Conservation (phyloP, 2,888 invertebrate species). For the Acanthococcus lagerstroemiae region DNA sequence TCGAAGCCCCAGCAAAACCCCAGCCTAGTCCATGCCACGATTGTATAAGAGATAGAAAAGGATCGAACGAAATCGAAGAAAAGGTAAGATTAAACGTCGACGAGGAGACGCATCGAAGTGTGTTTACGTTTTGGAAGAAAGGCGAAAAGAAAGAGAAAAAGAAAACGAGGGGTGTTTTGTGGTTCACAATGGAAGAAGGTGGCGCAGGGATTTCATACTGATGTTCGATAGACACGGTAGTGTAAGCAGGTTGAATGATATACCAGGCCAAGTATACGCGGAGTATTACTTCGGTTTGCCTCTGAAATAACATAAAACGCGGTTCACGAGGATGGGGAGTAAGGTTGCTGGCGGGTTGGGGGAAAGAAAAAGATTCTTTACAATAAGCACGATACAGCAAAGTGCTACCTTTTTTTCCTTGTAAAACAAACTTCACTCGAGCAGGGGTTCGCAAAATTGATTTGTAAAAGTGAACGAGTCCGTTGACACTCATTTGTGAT, state of each 20-base stretch:
- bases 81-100: slow-evolving; percentile 13
- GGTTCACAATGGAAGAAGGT: slow-evolving; percentile 17
- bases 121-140: slow-evolving; percentile 1
- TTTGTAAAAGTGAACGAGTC: too few species aligned
- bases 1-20: neutral
- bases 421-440: neutral
- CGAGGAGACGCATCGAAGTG: slow-evolving; percentile 1
- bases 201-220: slow-evolving; percentile 13
- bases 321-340: too few species aligned
- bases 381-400: neutral
- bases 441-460: neutral
- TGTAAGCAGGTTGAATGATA: neutral
- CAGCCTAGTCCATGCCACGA: neutral
- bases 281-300: too few species aligned
- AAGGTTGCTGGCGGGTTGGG: neutral
- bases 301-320: too few species aligned
- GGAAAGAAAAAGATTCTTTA: neutral
- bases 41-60: neutral
- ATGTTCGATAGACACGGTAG: neutral
- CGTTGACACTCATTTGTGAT: too few species aligned
- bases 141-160: neutral
- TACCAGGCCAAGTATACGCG: neutral
- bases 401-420: neutral
- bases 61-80: neutral
- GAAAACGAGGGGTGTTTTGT: slow-evolving; percentile 1